Conservation (phyloP, 2,113 vertebrate genomes). For the Turnix velox region DNA sequence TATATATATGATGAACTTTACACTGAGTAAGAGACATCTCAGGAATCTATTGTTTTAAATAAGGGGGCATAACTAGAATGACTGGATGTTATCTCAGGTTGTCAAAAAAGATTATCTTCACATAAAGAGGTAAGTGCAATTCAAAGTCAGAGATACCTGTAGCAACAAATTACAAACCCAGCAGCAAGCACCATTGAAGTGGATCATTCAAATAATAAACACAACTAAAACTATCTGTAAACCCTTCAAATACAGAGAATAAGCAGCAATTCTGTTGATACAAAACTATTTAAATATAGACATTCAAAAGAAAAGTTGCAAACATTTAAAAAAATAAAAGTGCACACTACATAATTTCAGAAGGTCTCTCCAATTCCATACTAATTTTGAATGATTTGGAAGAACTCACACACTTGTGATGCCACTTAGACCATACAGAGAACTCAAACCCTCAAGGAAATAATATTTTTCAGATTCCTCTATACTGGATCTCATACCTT, state of each 20-base stretch:
- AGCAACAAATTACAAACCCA: slow-evolving; percentile 29
- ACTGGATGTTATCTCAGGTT: neutral
- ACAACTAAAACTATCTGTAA: slow-evolving; percentile 3
- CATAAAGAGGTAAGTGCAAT: neutral
- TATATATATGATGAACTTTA: neutral
- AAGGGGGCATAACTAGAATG: neutral
- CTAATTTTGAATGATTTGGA: neutral
- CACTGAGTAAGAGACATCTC: neutral
- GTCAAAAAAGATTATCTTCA: neutral
- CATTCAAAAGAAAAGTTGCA: neutral
- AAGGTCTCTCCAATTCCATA: neutral
- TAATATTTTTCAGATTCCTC: neutral
- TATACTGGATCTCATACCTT: neutral
- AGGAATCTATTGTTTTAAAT: neutral
- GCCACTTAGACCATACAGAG: neutral
- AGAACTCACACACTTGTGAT: neutral
- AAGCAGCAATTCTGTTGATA: slow-evolving; percentile 4
- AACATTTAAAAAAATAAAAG: neutral
- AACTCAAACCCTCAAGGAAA: neutral
- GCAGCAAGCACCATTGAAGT: neutral
- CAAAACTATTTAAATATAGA: neutral
- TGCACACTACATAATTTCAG: neutral
- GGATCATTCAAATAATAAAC: slow-evolving; percentile 24
- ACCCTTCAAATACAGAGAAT: slow-evolving; percentile 1
- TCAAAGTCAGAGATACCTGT: neutral